A percentile compares a stretch with the other conserved stretches of the same genome.
These are phyloP conservation scores for Lasiurus borealis DNA, from an alignment of 2,113 vertebrate species.

Conservation along the genomic window DNA sequence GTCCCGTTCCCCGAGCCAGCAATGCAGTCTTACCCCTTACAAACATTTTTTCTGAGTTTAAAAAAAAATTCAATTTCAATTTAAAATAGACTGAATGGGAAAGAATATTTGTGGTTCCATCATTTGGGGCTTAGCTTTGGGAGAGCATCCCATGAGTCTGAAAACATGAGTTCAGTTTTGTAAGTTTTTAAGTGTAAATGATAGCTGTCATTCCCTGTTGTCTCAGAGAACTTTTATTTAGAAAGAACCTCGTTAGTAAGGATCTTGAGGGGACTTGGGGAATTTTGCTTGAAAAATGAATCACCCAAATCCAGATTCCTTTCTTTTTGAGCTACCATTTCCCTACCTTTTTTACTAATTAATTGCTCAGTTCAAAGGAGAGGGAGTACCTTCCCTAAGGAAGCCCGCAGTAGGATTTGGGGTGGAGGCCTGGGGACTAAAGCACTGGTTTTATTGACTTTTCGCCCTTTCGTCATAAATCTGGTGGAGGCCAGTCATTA, in stretches of 20 bases:
- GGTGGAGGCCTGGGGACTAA: not conserved
- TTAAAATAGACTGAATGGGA: conserved; percentile 22
- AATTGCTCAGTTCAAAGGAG: conserved; percentile 34
- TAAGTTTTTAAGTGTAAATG: conserved; percentile 36
- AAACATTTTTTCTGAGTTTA: conserved; percentile 3
- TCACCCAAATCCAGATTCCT: conserved; percentile 16
- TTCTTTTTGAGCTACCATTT: not conserved
- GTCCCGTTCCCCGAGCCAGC: not conserved
- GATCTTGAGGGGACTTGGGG: not conserved
- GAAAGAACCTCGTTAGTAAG: not conserved
- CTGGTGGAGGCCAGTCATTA: not conserved
- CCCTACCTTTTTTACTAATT: not conserved
- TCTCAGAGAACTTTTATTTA: not conserved
- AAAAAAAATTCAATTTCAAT: conserved; percentile 52
- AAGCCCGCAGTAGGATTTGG: not conserved
- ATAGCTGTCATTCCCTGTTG: not conserved
- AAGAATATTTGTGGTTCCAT: not conserved
- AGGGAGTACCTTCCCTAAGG: not conserved
- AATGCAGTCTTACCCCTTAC: conserved; percentile 8
- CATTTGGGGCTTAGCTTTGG: conserved; percentile 11
- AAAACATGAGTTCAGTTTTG: not conserved
- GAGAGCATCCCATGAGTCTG: not conserved
- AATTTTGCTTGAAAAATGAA: conserved; percentile 22
- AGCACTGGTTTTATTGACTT: conserved; percentile 23
- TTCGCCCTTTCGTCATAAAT: conserved; percentile 30